Conservation (phyloP, 2,888 invertebrate species). For the Cheilosia pagana region DNA sequence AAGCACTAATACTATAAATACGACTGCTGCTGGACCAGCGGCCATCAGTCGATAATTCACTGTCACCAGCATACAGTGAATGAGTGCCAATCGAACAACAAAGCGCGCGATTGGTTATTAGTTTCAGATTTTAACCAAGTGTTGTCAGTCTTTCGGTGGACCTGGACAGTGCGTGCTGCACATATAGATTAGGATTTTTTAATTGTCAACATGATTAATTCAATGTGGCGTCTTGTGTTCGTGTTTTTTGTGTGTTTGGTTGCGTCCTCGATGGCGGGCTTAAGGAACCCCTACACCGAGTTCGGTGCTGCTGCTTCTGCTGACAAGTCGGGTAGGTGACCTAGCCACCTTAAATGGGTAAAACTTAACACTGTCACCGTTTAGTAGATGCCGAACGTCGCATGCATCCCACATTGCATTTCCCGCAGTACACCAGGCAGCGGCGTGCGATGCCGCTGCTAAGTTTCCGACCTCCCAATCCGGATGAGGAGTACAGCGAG, state of each 20-base stretch:
- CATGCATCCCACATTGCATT: conserved; percentile 80
- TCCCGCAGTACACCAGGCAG: conserved; percentile 42
- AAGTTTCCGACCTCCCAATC: conserved; percentile 78
- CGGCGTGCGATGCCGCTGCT: conserved; percentile 81
- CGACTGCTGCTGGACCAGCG: conserved; percentile 62
- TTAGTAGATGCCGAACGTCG: conserved; percentile 76
- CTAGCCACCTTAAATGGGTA: conserved; percentile 9
- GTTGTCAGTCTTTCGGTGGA: conserved; percentile 5
- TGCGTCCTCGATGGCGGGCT: conserved; percentile 33
- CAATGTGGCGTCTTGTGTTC: conserved; percentile 43
- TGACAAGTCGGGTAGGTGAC: conserved; percentile 54
- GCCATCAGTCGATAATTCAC: conserved; percentile 62
- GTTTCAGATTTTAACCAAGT: conserved; percentile 25
- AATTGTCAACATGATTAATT: conserved; percentile 50
- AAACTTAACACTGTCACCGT: conserved; percentile 14
- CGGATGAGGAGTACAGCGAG: conserved; percentile 79
- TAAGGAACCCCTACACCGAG: conserved; percentile 40
- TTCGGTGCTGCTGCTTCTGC: background rate
- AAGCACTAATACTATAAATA: conserved; percentile 61
- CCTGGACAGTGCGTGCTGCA: conserved; percentile 7
- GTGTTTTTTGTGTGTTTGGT: conserved; percentile 43
- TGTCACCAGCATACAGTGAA: conserved; percentile 35
- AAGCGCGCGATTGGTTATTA: conserved; percentile 14
- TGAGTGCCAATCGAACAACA: conserved; percentile 41
- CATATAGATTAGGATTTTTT: conserved; percentile 24